A percentile compares a stretch with the other conserved stretches of the same genome.
These are phyloP conservation scores for Ceratina calcarata DNA, from an alignment of 1,140 invertebrate species.

Conservation along the genomic window DNA sequence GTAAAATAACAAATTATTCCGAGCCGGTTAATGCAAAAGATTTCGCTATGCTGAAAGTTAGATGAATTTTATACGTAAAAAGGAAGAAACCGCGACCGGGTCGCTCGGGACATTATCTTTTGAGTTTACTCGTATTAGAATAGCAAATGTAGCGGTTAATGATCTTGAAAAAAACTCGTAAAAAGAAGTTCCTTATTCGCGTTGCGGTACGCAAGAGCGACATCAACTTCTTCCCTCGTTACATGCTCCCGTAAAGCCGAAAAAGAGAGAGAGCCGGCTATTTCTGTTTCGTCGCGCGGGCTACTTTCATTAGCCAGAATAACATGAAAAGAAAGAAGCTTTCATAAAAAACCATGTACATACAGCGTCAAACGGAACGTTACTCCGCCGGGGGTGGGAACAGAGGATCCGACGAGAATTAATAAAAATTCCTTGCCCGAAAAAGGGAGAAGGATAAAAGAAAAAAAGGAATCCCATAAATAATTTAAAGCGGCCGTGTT, in stretches of 20 bases:
- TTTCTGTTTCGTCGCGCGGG: not conserved
- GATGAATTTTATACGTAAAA: no score
- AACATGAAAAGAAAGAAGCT: conserved; percentile 15
- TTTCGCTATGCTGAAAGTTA: no score
- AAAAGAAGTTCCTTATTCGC: not conserved
- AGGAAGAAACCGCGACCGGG: no score
- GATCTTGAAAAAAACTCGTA: not conserved
- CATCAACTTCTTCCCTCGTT: conserved; percentile 16
- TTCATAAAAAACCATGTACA: not conserved
- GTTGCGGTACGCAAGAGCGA: not conserved
- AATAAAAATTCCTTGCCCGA: not conserved
- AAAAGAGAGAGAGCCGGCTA: not conserved
- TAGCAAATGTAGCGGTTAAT: not conserved
- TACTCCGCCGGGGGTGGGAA: not conserved
- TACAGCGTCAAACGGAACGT: not conserved
- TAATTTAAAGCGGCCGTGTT: conserved; percentile 21
- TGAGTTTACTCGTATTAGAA: not conserved
- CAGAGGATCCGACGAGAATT: not conserved
- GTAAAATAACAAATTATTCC: no score
- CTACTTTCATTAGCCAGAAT: conserved; percentile 13
- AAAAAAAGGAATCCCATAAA: not conserved
- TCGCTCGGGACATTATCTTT: not conserved
- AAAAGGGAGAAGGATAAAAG: not conserved
- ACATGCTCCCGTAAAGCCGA: not conserved
- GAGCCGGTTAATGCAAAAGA: no score